phyloP scores from a whole-genome alignment of 2,888 invertebrate species.

The Caenorhabditis sp. region DNA sequence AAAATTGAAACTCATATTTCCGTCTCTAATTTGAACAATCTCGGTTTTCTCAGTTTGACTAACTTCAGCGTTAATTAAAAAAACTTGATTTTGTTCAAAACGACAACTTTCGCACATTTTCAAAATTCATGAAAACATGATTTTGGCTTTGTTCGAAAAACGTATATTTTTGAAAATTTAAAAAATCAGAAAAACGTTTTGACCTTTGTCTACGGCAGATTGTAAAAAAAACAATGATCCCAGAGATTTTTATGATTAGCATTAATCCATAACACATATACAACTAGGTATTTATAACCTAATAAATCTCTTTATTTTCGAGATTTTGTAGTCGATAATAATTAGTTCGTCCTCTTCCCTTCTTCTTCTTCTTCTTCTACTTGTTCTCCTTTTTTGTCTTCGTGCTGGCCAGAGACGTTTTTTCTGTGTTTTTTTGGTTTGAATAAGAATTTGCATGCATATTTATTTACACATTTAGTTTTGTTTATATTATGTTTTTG shows the following conservation, averaged over 20 bases:
- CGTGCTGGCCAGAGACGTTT: neutral
- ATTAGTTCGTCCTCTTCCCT: neutral
- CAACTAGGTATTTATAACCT: neutral
- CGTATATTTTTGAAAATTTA: no score
- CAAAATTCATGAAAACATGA: no score
- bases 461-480: neutral
- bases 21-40: no score
- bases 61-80: no score
- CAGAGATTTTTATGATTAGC: neutral
- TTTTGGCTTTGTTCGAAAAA: no score
- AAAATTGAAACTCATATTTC: no score
- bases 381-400: neutral
- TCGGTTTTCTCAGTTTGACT: no score
- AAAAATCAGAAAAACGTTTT: no score
- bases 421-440: neutral
- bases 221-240: no score
- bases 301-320: neutral
- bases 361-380: neutral
- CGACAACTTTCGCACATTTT: no score
- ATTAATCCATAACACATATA: neutral
- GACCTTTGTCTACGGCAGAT: no score
- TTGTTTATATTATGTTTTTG: neutral
- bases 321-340: neutral
- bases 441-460: neutral
- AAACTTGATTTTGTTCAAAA: no score